These are phyloP conservation scores for Uromys caudimaculatus DNA, from an alignment of 2,797 vertebrate genomes.

Conservation along the genomic window DNA sequence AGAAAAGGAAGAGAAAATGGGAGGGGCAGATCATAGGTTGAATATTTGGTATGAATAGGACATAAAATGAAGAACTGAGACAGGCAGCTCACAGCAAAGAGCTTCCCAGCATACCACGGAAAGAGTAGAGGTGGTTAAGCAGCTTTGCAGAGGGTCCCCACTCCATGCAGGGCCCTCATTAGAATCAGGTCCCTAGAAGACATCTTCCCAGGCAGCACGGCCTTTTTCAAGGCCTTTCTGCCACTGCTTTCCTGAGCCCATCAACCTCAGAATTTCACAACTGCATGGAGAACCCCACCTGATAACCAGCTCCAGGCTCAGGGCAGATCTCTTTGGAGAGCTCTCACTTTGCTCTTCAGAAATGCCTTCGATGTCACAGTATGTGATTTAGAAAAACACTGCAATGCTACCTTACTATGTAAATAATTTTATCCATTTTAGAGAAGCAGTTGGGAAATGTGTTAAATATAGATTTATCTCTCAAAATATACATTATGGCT, in stretches of 20 bases:
- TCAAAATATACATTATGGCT: neutral
- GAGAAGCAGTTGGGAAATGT: neutral
- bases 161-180: neutral
- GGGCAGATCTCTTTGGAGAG: neutral
- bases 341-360: neutral
- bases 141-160: neutral
- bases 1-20: neutral
- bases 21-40: neutral
- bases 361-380: neutral
- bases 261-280: neutral
- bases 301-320: neutral
- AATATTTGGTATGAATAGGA: neutral
- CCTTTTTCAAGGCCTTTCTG: neutral
- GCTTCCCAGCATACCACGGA: neutral
- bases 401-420: neutral
- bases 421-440: conserved; percentile 12
- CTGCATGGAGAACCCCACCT: neutral
- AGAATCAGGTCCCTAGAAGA: neutral
- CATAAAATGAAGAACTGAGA: neutral
- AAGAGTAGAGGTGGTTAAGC: neutral
- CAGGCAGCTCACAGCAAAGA: neutral
- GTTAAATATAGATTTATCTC: conserved; percentile 10
- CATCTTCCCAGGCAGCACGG: neutral
- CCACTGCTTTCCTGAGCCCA: neutral
- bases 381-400: neutral